Conservation (phyloP, 2,888 invertebrate genomes). For the Panopea generosa region DNA sequence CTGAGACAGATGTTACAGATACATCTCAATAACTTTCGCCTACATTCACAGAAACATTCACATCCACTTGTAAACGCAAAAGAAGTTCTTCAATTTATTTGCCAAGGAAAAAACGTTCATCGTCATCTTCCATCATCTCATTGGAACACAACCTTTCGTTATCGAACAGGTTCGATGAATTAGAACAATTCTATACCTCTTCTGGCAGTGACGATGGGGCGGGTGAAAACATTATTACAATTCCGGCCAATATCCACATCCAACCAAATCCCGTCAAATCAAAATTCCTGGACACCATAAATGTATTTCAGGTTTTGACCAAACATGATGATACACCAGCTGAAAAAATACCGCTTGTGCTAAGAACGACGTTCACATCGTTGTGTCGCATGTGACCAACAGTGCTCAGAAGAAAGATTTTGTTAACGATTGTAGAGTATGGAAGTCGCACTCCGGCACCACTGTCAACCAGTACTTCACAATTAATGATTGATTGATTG, state of each 20-base stretch:
- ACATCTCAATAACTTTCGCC: neutral
- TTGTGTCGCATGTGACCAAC: neutral
- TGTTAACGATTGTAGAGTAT: conserved; percentile 12
- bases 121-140: too few species aligned
- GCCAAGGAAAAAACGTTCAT: too few species aligned
- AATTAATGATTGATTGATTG: too few species aligned
- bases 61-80: neutral
- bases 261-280: neutral
- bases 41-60: neutral
- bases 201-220: too few species aligned
- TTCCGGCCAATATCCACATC: neutral
- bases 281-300: neutral
- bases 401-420: neutral
- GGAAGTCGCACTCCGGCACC: conserved; percentile 10
- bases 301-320: neutral
- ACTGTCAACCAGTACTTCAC: conserved; percentile 12
- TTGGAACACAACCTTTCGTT: too few species aligned
- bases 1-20: neutral
- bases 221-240: too few species aligned
- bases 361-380: neutral
- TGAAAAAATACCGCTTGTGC: neutral
- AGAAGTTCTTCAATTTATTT: too few species aligned
- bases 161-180: too few species aligned
- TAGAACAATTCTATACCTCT: too few species aligned
- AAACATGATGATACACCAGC: neutral